Conservation (phyloP, 2,113 vertebrate genomes). For the Pteruthius melanotis region DNA sequence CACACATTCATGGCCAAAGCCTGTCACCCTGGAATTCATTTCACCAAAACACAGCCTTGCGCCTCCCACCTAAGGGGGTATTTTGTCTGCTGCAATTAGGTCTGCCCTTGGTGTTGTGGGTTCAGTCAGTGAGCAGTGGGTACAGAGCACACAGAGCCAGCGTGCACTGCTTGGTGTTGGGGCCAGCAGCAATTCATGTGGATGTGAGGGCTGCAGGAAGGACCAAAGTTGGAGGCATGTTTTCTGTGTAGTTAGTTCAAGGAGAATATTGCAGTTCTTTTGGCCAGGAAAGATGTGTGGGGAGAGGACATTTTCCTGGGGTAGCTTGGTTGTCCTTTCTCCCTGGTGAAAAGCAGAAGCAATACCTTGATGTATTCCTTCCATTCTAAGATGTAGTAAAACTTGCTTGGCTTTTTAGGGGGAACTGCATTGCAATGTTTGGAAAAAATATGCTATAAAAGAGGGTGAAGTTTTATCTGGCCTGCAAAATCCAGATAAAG, state of each 20-base stretch:
- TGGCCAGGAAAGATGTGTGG: neutral
- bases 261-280: neutral
- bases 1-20: neutral
- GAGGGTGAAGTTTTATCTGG: neutral
- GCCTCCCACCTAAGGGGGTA: neutral
- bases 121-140: neutral
- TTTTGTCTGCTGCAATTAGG: neutral
- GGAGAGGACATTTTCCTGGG: neutral
- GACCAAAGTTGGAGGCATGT: rapidly evolving
- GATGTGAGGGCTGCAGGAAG: neutral
- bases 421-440: neutral
- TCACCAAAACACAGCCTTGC: rapidly evolving
- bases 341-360: neutral
- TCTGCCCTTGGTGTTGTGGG: neutral
- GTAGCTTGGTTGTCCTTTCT: neutral
- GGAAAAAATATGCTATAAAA: neutral
- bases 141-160: neutral
- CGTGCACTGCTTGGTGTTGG: rapidly evolving
- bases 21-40: neutral
- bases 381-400: neutral
- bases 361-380: neutral
- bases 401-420: neutral
- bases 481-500: neutral
- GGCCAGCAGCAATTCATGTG: rapidly evolving
- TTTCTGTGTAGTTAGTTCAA: neutral